phyloP scores from a whole-genome alignment of 92 coral and sea anemone genomes.

The Epizoanthus rinbou region DNA sequence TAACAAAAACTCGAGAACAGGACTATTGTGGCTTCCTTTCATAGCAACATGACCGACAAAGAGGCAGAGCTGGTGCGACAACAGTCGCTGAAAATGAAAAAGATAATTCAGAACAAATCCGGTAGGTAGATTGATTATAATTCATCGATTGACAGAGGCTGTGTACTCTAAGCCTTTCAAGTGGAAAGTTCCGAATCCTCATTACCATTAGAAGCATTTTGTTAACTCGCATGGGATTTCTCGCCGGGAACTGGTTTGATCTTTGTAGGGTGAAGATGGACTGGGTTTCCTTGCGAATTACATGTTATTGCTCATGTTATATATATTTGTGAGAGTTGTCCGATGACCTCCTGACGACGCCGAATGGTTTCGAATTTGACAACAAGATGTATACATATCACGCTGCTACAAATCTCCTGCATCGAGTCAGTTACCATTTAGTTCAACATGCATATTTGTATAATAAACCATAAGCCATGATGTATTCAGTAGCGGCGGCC shows the following conservation, averaged over 20 bases:
- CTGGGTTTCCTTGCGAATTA: background rate
- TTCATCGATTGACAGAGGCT: background rate
- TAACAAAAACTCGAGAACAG: background rate
- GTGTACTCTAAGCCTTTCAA: background rate
- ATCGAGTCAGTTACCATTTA: background rate
- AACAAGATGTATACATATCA: background rate
- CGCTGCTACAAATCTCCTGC: background rate
- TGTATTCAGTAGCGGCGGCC: too few relatives aligned
- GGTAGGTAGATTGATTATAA: conserved; percentile 32
- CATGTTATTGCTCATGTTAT: background rate
- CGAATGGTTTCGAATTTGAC: background rate
- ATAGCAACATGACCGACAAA: background rate
- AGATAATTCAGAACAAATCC: conserved; percentile 46
- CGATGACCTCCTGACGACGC: background rate
- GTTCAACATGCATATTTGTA: background rate
- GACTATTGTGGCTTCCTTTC: background rate
- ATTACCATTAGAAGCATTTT: background rate
- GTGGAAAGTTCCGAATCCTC: background rate
- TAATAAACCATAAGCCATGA: background rate
- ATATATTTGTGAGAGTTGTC: background rate
- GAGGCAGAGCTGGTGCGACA: conserved; percentile 61
- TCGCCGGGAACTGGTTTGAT: too few relatives aligned
- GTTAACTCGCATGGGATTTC: too few relatives aligned
- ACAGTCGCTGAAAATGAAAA: conserved; percentile 55
- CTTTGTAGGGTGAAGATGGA: background rate